Base-by-base conservation (phyloP, 2,113 vertebrate species). In the Axis porcinus region DNA sequence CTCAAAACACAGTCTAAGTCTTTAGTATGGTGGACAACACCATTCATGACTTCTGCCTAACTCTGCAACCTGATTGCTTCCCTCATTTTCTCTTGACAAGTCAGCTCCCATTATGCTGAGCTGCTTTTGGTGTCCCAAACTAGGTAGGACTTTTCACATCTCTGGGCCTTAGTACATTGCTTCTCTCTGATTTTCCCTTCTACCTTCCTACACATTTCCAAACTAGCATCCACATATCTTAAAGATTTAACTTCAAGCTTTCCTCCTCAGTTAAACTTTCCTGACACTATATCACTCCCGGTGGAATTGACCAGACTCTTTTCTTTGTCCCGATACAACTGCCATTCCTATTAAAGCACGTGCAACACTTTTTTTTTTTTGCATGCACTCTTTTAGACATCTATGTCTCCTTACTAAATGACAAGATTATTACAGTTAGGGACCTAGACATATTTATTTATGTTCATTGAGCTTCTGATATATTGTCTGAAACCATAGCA, bases 181-280 rank as follows among this genome's bases (percentile, higher is more conserved):
- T 45, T 91, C 14, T 93, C 58, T 89, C 78, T 86, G 17, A 19
- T 90, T 83, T 96, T 93, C 28, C n/a, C 93, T 93, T 74, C 62
- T 94, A 36, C 30, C 11, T 93, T 87, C 15, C 55, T 60, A 87
- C 28, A 87, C 40, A 3, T 19, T 52, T 88, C 25, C 47, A 55
- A 36, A 54, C 43, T 74, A 91, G 25, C 16, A 58, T 7, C 12
- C 83, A 91, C n/a, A 47, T 93, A 96, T 62, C 47, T 52, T 83
- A 91, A 84, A 91, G 55, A 89, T 33, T 89, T 45, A 60, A 15
- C 16, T 86, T 86, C 21, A 94, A 92, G 5, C 12, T 97, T 86
- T 92, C 43, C 25, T 89, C 64, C 67, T 81, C 21, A 70, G 52
- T 84, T 64, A 84, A 52, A 7, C 76, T 70, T 95, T 47, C 15